Evolutionary conservation across 2,113 vertebrate genomes (phyloP).

Genomic region (Triplophysa tibetana): DNA sequence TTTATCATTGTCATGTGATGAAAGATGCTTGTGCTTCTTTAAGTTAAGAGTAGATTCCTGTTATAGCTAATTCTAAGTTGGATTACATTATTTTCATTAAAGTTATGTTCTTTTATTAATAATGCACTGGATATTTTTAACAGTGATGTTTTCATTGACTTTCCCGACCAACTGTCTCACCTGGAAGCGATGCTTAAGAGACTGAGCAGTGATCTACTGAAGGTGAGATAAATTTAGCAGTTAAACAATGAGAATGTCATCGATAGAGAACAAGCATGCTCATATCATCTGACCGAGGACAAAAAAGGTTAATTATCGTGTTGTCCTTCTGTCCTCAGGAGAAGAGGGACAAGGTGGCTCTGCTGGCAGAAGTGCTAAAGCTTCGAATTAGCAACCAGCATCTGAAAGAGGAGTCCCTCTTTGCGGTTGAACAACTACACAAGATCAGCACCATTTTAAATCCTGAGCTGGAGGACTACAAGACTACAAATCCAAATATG

Average conservation of each 20-base stretch:
- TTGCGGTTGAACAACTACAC: conserved; percentile 74
- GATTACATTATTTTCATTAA: background rate
- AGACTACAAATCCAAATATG: background rate
- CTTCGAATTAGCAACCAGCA: conserved; percentile 79
- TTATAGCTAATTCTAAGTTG: background rate
- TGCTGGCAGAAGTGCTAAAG: conserved; percentile 76
- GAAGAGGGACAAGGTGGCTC: conserved; percentile 79
- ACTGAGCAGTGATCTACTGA: conserved; percentile 86
- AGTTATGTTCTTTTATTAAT: background rate
- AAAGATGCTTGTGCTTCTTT: background rate
- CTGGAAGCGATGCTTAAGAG: conserved; percentile 86
- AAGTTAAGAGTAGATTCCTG: background rate
- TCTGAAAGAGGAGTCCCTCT: conserved; percentile 75
- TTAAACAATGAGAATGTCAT: conserved; percentile 23
- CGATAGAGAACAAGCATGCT: background rate
- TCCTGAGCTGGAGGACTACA: background rate
- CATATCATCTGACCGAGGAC: conserved; percentile 7
- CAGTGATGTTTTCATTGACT: conserved; percentile 32
- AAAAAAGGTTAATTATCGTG: background rate
- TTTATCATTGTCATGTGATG: background rate
- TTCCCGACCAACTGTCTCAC: conserved; percentile 80
- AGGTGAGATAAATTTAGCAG: conserved; percentile 68
- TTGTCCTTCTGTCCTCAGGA: conserved; percentile 66
- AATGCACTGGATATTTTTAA: conserved; percentile 23
- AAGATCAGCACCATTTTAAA: conserved; percentile 75